Percentiles rank a stretch among this genome's conserved stretches.
phyloP scores from a whole-genome alignment of 2,888 invertebrate species.

The Leucophenga maculata region DNA sequence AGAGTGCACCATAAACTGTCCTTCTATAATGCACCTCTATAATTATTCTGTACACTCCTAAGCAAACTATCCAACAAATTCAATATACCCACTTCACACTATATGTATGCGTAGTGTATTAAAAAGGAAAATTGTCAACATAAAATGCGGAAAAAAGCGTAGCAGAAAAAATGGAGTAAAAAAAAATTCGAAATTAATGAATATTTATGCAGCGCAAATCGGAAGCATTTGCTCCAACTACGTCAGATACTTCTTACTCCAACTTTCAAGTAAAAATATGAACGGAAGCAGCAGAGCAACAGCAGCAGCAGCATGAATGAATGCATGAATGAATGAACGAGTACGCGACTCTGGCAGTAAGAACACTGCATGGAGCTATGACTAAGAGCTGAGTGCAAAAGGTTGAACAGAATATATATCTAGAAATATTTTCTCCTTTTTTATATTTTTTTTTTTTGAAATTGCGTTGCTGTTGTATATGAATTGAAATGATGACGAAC shows the following conservation, averaged over 20 bases:
- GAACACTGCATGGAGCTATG: neutral
- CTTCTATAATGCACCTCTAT: too few species aligned
- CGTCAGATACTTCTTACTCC: too few species aligned
- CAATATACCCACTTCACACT: too few species aligned
- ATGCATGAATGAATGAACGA: slow-evolving; percentile 7
- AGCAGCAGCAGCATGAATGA: neutral
- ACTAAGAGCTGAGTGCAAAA: neutral
- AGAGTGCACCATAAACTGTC: too few species aligned
- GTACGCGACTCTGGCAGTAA: neutral
- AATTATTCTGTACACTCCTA: too few species aligned
- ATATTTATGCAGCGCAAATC: slow-evolving; percentile 61
- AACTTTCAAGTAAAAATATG: neutral
- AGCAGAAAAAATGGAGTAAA: slow-evolving; percentile 47
- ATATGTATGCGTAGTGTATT: neutral
- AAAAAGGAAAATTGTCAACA: neutral
- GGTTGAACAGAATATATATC: slow-evolving; percentile 1
- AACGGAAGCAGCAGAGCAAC: slow-evolving; percentile 8
- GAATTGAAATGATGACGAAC: neutral
- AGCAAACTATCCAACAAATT: too few species aligned
- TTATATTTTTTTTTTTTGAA: slow-evolving; percentile 7
- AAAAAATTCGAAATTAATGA: slow-evolving; percentile 52
- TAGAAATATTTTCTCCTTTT: neutral
- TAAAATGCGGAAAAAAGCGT: neutral
- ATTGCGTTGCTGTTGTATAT: neutral
- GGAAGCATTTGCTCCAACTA: slow-evolving; percentile 33